Evolutionary conservation across 2,888 invertebrate species (phyloP).

Genomic region (Orthosia incerta): DNA sequence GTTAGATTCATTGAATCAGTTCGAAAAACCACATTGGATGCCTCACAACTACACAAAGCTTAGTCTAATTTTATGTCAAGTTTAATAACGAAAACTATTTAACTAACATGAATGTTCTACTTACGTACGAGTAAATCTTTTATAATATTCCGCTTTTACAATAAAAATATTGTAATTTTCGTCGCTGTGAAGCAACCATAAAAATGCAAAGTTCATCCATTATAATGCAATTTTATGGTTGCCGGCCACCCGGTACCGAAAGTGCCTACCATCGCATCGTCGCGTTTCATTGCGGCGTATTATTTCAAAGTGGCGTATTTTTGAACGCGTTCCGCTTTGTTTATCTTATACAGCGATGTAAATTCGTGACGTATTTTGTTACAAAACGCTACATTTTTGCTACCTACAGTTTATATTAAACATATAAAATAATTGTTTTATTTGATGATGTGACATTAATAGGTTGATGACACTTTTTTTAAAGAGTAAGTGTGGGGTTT

Average conservation of each 20-base stretch:
- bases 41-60: background rate
- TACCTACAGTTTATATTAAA: background rate
- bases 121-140: background rate
- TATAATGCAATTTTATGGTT: conserved; percentile 58
- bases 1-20: background rate
- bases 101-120: background rate
- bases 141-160: conserved; percentile 4
- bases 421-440: too few species aligned
- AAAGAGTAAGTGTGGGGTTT: too few species aligned
- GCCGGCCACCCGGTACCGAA: conserved; percentile 40
- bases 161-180: conserved; percentile 43
- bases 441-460: too few species aligned
- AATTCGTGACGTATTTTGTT: conserved; percentile 3
- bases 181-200: conserved; percentile 42
- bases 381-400: background rate
- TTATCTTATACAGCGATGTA: conserved; percentile 16
- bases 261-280: conserved; percentile 39
- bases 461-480: too few species aligned
- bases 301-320: conserved; percentile 35
- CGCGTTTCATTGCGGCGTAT: conserved; percentile 43
- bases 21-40: background rate
- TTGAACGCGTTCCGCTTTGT: conserved; percentile 26
- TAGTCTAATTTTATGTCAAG: background rate
- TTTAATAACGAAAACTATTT: background rate
- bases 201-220: conserved; percentile 58